Conservation (phyloP, 2,113 vertebrate species). For the Chinchilla lanigera region DNA sequence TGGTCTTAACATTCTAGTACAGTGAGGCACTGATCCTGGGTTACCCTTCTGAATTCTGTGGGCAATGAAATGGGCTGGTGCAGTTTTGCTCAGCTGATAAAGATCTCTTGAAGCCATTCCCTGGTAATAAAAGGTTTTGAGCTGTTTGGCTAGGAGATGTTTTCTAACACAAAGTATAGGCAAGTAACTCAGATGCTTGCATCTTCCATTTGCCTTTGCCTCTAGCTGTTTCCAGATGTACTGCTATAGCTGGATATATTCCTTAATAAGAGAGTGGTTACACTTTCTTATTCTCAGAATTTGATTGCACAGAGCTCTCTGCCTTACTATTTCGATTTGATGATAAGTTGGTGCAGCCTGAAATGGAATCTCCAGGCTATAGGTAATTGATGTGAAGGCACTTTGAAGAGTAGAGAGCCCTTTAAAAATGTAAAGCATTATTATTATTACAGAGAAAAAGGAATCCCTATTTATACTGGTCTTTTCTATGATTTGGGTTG, state of each 20-base stretch:
- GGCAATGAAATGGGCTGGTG: background rate
- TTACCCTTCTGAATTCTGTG: background rate
- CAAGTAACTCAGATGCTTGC: conserved; percentile 4
- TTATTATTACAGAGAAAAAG: conserved; percentile 63
- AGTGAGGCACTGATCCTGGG: background rate
- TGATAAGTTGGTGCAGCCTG: conserved; percentile 60
- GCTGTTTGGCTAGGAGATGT: conserved; percentile 50
- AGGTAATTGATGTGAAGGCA: conserved; percentile 69
- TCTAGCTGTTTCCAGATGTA: conserved; percentile 45
- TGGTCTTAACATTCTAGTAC: background rate
- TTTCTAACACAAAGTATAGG: conserved; percentile 10
- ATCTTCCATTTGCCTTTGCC: conserved; percentile 55
- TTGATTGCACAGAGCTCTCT: conserved; percentile 63
- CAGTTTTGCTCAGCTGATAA: background rate
- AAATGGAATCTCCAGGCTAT: conserved; percentile 76
- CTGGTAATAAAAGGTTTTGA: conserved; percentile 41
- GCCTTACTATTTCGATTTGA: conserved; percentile 71
- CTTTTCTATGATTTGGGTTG: conserved; percentile 20
- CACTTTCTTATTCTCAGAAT: conserved; percentile 56
- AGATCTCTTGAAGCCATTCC: background rate
- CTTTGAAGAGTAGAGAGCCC: conserved; percentile 39
- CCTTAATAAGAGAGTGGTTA: conserved; percentile 64
- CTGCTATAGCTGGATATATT: conserved; percentile 53
- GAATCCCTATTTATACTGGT: conserved; percentile 64
- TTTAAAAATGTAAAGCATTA: conserved; percentile 64